phyloP scores from a whole-genome alignment of 2,113 vertebrate genomes.

The Carettochelys insculpta region DNA sequence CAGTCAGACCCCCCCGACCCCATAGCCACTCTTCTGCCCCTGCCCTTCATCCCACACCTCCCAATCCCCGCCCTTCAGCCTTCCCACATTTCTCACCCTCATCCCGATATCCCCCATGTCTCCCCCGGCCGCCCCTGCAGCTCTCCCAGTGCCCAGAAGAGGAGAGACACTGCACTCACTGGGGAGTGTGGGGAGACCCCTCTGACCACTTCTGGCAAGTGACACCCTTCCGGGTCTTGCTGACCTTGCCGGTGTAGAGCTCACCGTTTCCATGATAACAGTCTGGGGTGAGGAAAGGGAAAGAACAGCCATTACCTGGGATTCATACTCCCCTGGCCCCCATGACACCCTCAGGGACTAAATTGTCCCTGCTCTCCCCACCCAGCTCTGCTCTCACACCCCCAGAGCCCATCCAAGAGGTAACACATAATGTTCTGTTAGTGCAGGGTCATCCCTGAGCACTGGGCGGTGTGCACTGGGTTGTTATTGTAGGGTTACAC shows the following conservation, averaged over 20 bases:
- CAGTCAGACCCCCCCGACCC: no score
- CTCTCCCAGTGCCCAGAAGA: no score
- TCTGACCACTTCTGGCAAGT: conserved; percentile 92
- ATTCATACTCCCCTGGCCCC: not conserved
- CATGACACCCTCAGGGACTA: no score
- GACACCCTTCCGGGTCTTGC: conserved; percentile 93
- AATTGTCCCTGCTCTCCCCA: not conserved
- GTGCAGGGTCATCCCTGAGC: not conserved
- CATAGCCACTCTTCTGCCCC: not conserved
- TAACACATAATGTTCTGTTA: not conserved
- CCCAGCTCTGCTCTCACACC: not conserved
- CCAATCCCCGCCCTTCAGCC: not conserved
- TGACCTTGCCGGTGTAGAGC: conserved; percentile 84
- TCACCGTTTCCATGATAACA: conserved; percentile 89
- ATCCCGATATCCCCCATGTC: no score
- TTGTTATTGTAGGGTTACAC: not conserved
- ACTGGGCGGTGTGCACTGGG: not conserved
- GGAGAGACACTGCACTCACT: conserved; percentile 71
- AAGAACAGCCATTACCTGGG: not conserved
- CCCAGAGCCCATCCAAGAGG: not conserved
- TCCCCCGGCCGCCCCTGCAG: no score
- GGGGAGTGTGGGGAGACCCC: conserved; percentile 83
- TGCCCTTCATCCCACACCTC: no score
- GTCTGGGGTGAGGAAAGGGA: conserved; percentile 70
- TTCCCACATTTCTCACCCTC: not conserved